Base-by-base conservation (phyloP, 2,797 vertebrate species). In the Manis crassicaudata region DNA sequence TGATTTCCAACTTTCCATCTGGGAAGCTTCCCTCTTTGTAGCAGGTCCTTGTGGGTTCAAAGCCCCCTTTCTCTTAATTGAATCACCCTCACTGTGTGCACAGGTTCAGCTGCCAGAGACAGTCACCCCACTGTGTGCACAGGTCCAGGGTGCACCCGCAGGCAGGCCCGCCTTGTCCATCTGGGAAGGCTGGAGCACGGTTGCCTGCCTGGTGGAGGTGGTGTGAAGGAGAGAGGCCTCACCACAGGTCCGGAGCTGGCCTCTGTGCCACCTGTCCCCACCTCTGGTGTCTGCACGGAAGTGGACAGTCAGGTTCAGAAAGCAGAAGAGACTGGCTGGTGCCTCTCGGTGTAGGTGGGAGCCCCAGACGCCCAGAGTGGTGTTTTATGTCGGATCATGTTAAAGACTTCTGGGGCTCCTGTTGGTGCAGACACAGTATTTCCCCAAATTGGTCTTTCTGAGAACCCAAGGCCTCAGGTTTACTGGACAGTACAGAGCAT, bases 201-300 rank as follows among this genome's bases (percentile, higher is more conserved):
- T 46, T 11, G 11, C 72, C 56, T 65, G 46, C 18, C 87, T 0
- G 0, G 27, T 16, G 10, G 35, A 27, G 35, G 58, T 29, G 11
- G 37, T 43, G 27, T 32, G 46, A 67, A 50, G 72, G 7, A 88
- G 23, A 52, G 21, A 29, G 9, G 13, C 16, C 58, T 60, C 4
- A 25, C 4, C 13, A 6, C 23, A 0, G 8, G 54, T 3, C n/a
- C 20, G 1, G 6, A n/a, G 6, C 25, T 5, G n/a, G 13, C 46
- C 43, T 35, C 11, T 1, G 2, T 25, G n/a, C 8, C 14, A 3
- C 65, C 63, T 20, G 0, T 20, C 23, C 27, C 27, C 7, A 6
- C 7, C 52, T n/a, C 25, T 62, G 32, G 23, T 9, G 21, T 84
- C 43, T 83, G n/a, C 37, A 62, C 11, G 40, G 23, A 58, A n/a